A percentile compares a stretch with the other conserved stretches of the same genome.
Evolutionary conservation across 35 echinoderm and acorn worm species (phyloP).

Genomic region (Patiria miniata): DNA sequence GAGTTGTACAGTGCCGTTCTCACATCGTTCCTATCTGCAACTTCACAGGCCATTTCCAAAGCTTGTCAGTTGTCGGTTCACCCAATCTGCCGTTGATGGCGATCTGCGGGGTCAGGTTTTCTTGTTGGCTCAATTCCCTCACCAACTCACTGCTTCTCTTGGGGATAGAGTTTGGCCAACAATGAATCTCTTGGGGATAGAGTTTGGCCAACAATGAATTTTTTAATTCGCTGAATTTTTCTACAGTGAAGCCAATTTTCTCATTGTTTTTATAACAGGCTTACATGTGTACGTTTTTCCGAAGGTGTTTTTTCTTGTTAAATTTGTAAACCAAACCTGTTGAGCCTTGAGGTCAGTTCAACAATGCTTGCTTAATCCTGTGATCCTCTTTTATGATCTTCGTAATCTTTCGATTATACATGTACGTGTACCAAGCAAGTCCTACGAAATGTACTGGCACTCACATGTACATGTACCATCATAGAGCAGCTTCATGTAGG

Average conservation of each 20-base stretch:
- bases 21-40: not conserved
- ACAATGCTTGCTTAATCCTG: too few species aligned
- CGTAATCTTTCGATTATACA: too few species aligned
- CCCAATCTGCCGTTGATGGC: slow-evolving; percentile 4
- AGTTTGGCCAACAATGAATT: not conserved
- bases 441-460: too few species aligned
- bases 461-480: too few species aligned
- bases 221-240: not conserved
- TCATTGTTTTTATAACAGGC: not conserved
- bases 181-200: not conserved
- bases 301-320: too few species aligned
- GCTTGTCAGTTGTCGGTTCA: slow-evolving; percentile 2
- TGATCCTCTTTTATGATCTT: too few species aligned
- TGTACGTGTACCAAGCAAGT: too few species aligned
- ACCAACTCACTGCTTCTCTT: not conserved
- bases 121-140: too few species aligned
- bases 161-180: not conserved
- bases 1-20: not conserved
- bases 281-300: not conserved
- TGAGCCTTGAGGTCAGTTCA: too few species aligned
- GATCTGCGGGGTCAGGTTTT: not conserved
- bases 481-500: too few species aligned
- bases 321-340: too few species aligned
- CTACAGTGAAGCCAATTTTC: not conserved
- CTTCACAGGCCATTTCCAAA: not conserved